Evolutionary conservation across 2,888 invertebrate species (phyloP).

Genomic region (Agelastica alni): DNA sequence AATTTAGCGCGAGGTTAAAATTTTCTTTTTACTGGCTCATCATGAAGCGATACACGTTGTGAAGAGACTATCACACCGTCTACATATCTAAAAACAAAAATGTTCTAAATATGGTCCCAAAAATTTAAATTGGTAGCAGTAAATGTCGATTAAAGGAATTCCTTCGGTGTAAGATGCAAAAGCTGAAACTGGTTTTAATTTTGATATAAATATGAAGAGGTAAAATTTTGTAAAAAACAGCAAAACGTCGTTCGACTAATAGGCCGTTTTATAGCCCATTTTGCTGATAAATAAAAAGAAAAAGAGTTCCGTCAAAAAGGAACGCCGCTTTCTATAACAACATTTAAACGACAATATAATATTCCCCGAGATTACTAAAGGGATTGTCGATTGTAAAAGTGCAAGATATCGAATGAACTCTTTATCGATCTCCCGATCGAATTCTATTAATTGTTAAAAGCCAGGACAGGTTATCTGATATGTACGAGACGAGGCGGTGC

Average conservation of each 20-base stretch:
- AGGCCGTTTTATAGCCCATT: slow-evolving; percentile 21
- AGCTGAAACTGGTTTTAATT: too few relatives aligned
- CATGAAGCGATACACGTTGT: too few relatives aligned
- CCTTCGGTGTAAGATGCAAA: too few relatives aligned
- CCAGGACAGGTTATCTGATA: slow-evolving; percentile 40
- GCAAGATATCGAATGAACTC: slow-evolving; percentile 39
- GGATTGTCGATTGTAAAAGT: slow-evolving; percentile 34
- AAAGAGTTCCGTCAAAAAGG: slow-evolving; percentile 25
- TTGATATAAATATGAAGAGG: too few relatives aligned
- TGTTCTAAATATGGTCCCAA: too few relatives aligned
- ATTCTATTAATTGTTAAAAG: slow-evolving; percentile 43
- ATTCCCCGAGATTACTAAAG: slow-evolving; percentile 28
- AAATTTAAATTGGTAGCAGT: too few relatives aligned
- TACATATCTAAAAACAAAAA: too few relatives aligned
- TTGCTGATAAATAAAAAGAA: slow-evolving; percentile 22
- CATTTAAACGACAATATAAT: slow-evolving; percentile 33
- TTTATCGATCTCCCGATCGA: slow-evolving; percentile 45
- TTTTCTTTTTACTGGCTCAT: too few relatives aligned
- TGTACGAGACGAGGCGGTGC: slow-evolving; percentile 31
- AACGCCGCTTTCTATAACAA: slow-evolving; percentile 38
- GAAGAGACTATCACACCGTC: too few relatives aligned
- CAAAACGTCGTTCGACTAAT: slow-evolving; percentile 4
- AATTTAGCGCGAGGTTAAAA: too few relatives aligned
- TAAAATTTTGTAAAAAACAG: too few relatives aligned
- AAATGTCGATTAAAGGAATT: too few relatives aligned